Evolutionary conservation across 2,113 vertebrate genomes (phyloP), one percentile per base, ranked within the genome.

Genomic region (Xenus cinereus): DNA sequence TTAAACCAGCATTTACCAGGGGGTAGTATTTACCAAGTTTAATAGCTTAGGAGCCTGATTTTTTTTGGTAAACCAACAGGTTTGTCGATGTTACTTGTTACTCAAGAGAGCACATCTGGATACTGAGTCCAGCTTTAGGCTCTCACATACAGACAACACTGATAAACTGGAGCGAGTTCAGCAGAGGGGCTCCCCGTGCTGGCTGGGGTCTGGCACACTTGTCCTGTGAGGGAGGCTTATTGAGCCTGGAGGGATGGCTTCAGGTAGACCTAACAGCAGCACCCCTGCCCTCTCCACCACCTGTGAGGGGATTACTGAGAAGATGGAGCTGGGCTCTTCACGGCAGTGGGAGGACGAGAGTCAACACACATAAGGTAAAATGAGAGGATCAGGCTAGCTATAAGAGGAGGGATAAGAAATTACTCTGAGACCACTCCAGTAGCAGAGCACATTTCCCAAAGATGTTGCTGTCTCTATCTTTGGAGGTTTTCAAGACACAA

Each of bases 211-310:
- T 68, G 59, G 17, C 64, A 14, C 59, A 23, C 3, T 15, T 62
- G 13, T 46, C 15, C 16, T 20, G 14, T 17, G 23, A 66, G 35
- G 32, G 22, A 48, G n/a, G 18, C 12, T 66, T 45, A 13, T 62
- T 90, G 23, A 74, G 28, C 23, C 50, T 12, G 17, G 17, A 90
- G 41, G 7, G 22, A 6, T 35, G 18, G 13, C 60, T 82, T 72
- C 74, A 56, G 46, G 5, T 12, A 53, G 35, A 37, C 8, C 33
- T 30, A 43, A 6, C 4, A 37, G 22, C 32, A 67, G 16, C 22
- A 12, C 4, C 4, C 28, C 20, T 13, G 3, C 27, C 62, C 37
- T 16, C 1, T 45, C 16, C 0, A 0, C 7, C 4, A 41, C 26
- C 33, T 45, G 6, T 50, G 33, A 79, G 37, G 39, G 28, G 9